phyloP scores from a whole-genome alignment of 2,797 vertebrate species.

The Aphelocoma californica region DNA sequence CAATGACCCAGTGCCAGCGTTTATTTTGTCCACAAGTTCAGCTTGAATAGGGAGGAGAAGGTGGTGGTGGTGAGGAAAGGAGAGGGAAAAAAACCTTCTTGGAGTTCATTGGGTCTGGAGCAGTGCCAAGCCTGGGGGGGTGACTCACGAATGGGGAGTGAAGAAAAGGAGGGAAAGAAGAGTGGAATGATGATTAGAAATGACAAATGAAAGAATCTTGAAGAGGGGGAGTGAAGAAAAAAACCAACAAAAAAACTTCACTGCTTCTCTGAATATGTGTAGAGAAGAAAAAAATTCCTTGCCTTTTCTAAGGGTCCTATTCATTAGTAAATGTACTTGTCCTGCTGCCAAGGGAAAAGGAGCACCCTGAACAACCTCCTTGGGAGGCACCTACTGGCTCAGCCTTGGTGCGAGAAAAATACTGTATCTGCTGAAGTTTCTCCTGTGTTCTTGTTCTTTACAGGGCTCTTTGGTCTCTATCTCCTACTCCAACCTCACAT shows the following conservation, averaged over 20 bases:
- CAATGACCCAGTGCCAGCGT: slow-evolving; percentile 58
- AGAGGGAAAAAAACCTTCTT: not conserved
- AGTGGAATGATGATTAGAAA: slow-evolving; percentile 62
- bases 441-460: not conserved
- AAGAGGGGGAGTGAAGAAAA: not conserved
- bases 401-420: not conserved
- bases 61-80: not conserved
- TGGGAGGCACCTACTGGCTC: slow-evolving; percentile 8
- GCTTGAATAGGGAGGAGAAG: slow-evolving; percentile 60
- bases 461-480: not conserved
- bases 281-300: not conserved
- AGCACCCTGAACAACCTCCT: slow-evolving; percentile 18
- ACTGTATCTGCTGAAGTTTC: not conserved
- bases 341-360: slow-evolving; percentile 45
- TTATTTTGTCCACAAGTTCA: slow-evolving; percentile 68
- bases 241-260: not conserved
- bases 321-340: slow-evolving; percentile 38
- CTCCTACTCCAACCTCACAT: not conserved
- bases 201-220: slow-evolving; percentile 48
- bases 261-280: slow-evolving; percentile 35
- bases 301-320: slow-evolving; percentile 48
- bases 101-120: slow-evolving; percentile 70
- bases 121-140: slow-evolving; percentile 78
- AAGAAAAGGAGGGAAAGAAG: slow-evolving; percentile 38
- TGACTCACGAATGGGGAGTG: not conserved